Percentiles rank a stretch among this genome's conserved stretches.
Evolutionary conservation across 64 coral and sea anemone genomes (phyloP).

Genomic region (Pachyseris speciosa): DNA sequence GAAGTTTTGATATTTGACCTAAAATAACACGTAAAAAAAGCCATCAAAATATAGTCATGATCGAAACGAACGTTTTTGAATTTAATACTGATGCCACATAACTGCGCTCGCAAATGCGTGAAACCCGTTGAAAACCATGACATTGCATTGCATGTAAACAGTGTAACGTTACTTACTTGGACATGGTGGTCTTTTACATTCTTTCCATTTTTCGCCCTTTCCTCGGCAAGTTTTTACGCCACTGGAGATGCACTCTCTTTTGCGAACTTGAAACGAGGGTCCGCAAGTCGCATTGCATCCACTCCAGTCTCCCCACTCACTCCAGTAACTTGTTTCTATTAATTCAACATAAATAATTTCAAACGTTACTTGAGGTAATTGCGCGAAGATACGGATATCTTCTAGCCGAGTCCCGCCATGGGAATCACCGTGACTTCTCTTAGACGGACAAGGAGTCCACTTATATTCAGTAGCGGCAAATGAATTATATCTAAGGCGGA

Average conservation of each 20-base stretch:
- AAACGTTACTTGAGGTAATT: background rate
- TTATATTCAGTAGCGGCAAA: too few relatives aligned
- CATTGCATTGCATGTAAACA: background rate
- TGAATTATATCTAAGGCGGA: too few relatives aligned
- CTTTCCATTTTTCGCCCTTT: background rate
- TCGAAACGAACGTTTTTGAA: too few relatives aligned
- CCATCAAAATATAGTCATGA: too few relatives aligned
- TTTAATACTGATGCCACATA: too few relatives aligned
- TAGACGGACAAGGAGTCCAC: too few relatives aligned
- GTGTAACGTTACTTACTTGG: conserved; percentile 4
- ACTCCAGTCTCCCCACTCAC: conserved; percentile 39
- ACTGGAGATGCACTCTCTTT: conserved; percentile 24
- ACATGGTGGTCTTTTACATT: background rate
- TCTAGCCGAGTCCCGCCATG: too few relatives aligned
- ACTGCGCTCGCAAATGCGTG: too few relatives aligned
- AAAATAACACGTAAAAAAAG: too few relatives aligned
- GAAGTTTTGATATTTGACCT: too few relatives aligned
- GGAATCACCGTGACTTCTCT: too few relatives aligned
- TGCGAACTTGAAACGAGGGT: background rate
- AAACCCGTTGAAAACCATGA: background rate
- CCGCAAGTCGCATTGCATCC: conserved; percentile 57
- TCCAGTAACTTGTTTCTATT: conserved; percentile 58
- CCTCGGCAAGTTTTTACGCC: background rate
- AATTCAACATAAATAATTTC: background rate
- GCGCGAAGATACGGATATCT: too few relatives aligned